A percentile compares a stretch with the other conserved stretches of the same genome.
These are phyloP conservation scores for Taenaris catops DNA, from an alignment of 2,888 invertebrate species.

Conservation along the genomic window DNA sequence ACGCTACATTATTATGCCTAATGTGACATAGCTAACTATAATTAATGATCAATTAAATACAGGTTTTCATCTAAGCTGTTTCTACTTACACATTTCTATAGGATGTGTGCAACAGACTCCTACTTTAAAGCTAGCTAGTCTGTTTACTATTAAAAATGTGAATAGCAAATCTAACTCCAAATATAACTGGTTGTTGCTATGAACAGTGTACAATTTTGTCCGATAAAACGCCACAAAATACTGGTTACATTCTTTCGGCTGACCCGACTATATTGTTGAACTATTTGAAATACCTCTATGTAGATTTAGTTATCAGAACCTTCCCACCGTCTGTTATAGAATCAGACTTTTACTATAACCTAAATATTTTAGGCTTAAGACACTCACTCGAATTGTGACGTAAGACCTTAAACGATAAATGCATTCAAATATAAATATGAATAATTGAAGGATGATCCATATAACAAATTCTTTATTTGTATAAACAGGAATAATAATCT, in stretches of 20 bases:
- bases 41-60: conserved; percentile 14
- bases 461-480: too few species aligned
- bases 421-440: too few species aligned
- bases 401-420: too few species aligned
- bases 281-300: conserved; percentile 22
- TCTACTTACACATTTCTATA: conserved; percentile 22
- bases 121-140: conserved; percentile 59
- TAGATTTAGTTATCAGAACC: conserved; percentile 17
- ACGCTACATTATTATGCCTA: conserved; percentile 14
- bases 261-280: conserved; percentile 51
- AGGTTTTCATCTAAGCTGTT: conserved; percentile 20
- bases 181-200: conserved; percentile 77
- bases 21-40: conserved; percentile 19
- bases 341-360: conserved; percentile 13
- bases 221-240: conserved; percentile 78
- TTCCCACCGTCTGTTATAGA: conserved; percentile 20
- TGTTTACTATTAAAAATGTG: conserved; percentile 44
- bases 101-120: conserved; percentile 31
- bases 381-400: too few species aligned
- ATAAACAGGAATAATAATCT: too few species aligned
- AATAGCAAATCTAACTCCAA: conserved; percentile 77
- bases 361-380: conserved; percentile 33
- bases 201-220: conserved; percentile 68
- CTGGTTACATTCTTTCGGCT: conserved; percentile 70
- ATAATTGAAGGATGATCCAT: too few species aligned